Base-by-base conservation (phyloP, 53 echinoderm and acorn worm species). In the Patiria pectinifera region DNA sequence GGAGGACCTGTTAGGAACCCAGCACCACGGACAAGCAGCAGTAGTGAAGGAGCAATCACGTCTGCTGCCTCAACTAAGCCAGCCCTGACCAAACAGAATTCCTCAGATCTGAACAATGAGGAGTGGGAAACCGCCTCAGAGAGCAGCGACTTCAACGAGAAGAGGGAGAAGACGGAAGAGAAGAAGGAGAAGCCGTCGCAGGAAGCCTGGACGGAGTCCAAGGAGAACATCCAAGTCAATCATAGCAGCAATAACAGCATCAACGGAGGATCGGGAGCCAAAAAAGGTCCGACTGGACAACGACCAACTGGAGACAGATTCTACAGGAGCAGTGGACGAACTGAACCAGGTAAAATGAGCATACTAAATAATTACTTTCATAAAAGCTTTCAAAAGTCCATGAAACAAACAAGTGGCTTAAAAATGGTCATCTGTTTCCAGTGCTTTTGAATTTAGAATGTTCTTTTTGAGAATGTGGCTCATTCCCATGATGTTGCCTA, bases 51-150 rank as follows among this genome's bases (percentile, higher is more conserved):
- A 59, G 85, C 74, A 25, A 53, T 94, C 43, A 82, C 86, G 48
- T 90, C 91, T 2, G 69, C 93, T 66, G 74, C 75, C 22, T 21
- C 63, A 2, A 69, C 48, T 15, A 95, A 93, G 78, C 95, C 98
- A 3, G 59, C 88, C 75, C 85, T 96, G 75, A 91, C 92, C 7
- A 94, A 95, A 63, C 98, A 96, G 84, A 96, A 96, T 91, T 96
- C 96, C 9, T 98, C 98, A 25, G 98, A 98, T 81, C 96, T 93
- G 71, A 96, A 96, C 88, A 98, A 98, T 82, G 98, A 96, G 80
- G 98, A 98, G 83, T 98, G 98, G 98, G 98, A 98, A 83, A 98
- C 98, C 11, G 98, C 98, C 69, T 98, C 98, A 8, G 96, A 98
- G 94, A 98, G 98, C 94, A 98, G 98, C 59, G 96, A 98, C 59